Conservation (phyloP, 2,113 vertebrate species). For the Thermophis baileyi region DNA sequence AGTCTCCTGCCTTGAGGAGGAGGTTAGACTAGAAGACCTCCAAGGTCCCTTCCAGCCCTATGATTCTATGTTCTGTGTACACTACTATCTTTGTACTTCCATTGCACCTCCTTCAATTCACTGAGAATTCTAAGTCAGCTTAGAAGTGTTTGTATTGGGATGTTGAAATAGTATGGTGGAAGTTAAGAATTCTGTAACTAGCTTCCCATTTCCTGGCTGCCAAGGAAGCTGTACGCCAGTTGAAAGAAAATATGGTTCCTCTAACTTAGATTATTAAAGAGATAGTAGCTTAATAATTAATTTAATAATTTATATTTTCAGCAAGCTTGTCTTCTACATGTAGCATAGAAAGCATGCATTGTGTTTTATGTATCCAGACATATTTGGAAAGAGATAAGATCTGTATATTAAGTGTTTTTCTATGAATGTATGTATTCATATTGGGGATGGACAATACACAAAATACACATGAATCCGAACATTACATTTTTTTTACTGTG, state of each 20-base stretch:
- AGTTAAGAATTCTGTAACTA: slow-evolving; percentile 39
- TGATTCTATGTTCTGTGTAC: neutral
- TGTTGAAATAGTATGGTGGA: slow-evolving; percentile 9
- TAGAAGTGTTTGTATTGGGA: slow-evolving; percentile 22
- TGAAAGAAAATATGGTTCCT: neutral
- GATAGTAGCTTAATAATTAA: neutral
- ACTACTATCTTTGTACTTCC: neutral
- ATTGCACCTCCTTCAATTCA: neutral
- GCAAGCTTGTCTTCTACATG: neutral
- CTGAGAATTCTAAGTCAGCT: neutral
- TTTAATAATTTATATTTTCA: neutral
- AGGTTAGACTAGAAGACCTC: neutral
- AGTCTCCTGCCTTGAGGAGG: neutral
- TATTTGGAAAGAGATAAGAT: neutral
- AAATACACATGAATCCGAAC: neutral
- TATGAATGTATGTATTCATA: neutral
- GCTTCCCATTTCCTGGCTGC: neutral
- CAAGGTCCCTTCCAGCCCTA: neutral
- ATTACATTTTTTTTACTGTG: neutral
- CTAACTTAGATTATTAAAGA: neutral
- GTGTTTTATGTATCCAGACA: neutral
- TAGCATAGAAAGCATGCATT: neutral
- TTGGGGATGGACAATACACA: neutral
- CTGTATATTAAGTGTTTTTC: neutral
- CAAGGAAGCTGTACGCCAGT: neutral